phyloP scores from a whole-genome alignment of 1,140 invertebrate genomes.

The Sminthurinus signatus region DNA sequence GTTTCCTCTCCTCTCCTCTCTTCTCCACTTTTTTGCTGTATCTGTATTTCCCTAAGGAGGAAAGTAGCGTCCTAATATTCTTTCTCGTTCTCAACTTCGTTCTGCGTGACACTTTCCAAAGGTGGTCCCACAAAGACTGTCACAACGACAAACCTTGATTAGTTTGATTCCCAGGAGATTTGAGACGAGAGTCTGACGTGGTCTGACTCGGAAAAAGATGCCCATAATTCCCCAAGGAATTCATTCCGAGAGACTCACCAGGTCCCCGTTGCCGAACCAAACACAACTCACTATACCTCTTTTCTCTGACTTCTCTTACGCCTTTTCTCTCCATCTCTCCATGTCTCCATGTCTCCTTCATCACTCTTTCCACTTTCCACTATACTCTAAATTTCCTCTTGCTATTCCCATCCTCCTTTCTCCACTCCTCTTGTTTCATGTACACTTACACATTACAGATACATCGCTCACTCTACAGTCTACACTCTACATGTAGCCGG shows the following conservation, averaged over 20 bases:
- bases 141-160: conserved; percentile 42
- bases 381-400: neutral
- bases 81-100: conserved; percentile 1
- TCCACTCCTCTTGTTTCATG: no score
- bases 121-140: conserved; percentile 42
- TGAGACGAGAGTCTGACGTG: conserved; percentile 33
- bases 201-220: conserved; percentile 41
- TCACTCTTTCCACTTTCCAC: conserved; percentile 11
- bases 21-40: no score
- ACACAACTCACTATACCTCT: no score
- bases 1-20: no score
- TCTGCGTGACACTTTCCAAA: conserved; percentile 39
- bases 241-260: conserved; percentile 33
- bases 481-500: no score
- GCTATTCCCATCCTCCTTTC: neutral
- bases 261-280: neutral
- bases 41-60: conserved; percentile 37
- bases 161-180: conserved; percentile 39
- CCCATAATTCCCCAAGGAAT: conserved; percentile 34
- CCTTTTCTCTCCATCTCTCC: neutral
- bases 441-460: no score
- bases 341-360: conserved; percentile 23
- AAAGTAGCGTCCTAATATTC: conserved; percentile 37
- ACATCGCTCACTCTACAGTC: no score
- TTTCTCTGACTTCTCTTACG: neutral